Percentiles rank a stretch among this genome's conserved stretches.
Evolutionary conservation across 2,113 vertebrate species (phyloP).

Genomic region (Hippocampus mohnikei): DNA sequence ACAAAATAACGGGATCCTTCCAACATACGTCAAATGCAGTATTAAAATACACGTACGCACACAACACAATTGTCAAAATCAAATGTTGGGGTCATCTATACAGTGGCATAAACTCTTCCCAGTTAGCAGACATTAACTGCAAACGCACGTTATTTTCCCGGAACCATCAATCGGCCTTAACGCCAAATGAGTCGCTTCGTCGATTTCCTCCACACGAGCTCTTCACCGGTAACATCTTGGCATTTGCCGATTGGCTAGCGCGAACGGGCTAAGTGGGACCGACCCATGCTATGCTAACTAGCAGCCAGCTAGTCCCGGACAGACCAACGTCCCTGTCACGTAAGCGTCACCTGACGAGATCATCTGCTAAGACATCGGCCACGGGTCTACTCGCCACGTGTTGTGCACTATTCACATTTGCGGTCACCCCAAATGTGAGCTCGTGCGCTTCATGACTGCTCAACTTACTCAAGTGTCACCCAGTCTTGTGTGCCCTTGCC

Average conservation of each 20-base stretch:
- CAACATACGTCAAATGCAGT: rapidly evolving
- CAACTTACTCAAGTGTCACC: conserved; percentile 65
- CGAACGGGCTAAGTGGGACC: background rate
- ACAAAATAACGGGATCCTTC: background rate
- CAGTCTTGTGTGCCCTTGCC: conserved; percentile 64
- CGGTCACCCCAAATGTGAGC: background rate
- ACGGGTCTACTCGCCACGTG: background rate
- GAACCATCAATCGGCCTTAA: too few species aligned
- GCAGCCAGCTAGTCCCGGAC: conserved; percentile 20
- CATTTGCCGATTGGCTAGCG: conserved; percentile 3
- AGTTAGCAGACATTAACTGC: background rate
- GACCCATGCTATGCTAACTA: conserved; percentile 19
- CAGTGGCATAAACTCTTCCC: background rate
- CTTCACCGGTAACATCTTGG: background rate
- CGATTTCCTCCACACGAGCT: background rate
- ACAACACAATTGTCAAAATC: background rate
- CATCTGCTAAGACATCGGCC: too few species aligned
- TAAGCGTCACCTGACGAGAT: conserved; percentile 14
- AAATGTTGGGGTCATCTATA: background rate
- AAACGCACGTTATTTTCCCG: too few species aligned
- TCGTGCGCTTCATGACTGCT: background rate
- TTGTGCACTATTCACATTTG: background rate
- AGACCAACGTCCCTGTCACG: background rate
- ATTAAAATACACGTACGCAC: too few species aligned
- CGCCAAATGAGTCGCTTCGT: background rate